Conservation (phyloP, 2,888 invertebrate genomes). For the Dynastes tityus region DNA sequence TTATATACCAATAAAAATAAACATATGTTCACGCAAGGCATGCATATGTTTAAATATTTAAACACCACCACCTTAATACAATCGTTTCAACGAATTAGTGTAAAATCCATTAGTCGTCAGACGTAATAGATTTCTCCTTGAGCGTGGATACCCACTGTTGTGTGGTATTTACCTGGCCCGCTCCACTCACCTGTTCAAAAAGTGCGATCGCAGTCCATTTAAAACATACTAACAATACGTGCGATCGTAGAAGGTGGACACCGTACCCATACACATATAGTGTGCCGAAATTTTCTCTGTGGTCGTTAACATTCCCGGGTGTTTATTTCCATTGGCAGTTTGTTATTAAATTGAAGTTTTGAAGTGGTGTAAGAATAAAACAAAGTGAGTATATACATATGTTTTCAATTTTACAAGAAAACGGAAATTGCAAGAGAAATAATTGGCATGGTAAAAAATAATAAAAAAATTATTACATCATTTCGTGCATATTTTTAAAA, state of each 20-base stretch:
- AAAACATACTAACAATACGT: constrained; percentile 28
- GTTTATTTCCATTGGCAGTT: background rate
- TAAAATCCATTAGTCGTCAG: constrained; percentile 17
- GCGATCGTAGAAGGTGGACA: constrained; percentile 25
- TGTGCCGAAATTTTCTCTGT: constrained; percentile 30
- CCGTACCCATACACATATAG: background rate
- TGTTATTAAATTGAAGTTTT: background rate
- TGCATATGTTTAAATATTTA: no score
- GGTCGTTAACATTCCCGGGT: constrained; percentile 11
- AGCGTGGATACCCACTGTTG: constrained; percentile 13
- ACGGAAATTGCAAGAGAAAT: no score
- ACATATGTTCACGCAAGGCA: no score
- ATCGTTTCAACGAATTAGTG: background rate
- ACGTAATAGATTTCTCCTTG: constrained; percentile 44
- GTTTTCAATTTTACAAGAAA: background rate
- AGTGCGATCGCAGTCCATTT: constrained; percentile 21
- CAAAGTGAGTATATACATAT: background rate
- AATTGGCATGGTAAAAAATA: no score
- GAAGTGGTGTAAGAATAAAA: background rate
- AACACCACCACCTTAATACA: no score
- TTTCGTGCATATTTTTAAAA: background rate
- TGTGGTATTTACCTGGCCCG: constrained; percentile 34
- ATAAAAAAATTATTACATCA: background rate
- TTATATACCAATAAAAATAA: no score
- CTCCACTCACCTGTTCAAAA: constrained; percentile 44